Evolutionary conservation across 2,888 invertebrate species (phyloP).

Genomic region (Amitus sp.): DNA sequence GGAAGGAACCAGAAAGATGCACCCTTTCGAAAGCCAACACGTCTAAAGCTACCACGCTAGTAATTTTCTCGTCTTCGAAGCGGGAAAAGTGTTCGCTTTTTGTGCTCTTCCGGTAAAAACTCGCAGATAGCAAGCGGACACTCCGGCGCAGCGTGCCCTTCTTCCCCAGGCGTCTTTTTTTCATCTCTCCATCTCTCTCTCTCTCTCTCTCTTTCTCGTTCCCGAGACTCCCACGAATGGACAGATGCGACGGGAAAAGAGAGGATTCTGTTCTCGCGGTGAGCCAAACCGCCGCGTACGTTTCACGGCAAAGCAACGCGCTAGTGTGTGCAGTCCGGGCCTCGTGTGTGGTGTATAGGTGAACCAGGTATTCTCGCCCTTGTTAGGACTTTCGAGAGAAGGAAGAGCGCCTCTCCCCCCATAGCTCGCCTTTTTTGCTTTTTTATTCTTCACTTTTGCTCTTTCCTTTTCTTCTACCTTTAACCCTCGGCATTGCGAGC

Average conservation of each 20-base stretch:
- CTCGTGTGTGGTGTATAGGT: conserved; percentile 19
- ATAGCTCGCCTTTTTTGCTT: background rate
- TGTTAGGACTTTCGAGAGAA: conserved; percentile 26
- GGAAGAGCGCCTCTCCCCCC: conserved; percentile 16
- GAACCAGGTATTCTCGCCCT: conserved; percentile 38
- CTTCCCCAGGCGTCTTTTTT: no score
- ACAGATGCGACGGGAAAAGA: conserved; percentile 30
- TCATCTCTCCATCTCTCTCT: background rate
- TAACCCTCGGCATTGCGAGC: conserved; percentile 8
- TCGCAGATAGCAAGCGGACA: no score
- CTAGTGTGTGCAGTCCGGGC: background rate
- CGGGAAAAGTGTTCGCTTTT: no score
- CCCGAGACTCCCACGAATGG: conserved; percentile 24
- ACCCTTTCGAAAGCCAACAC: no score
- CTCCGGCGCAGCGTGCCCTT: no score
- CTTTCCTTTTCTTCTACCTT: conserved; percentile 16
- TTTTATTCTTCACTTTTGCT: conserved; percentile 8
- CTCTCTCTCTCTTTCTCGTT: conserved; percentile 1
- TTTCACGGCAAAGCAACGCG: no score
- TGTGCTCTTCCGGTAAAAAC: no score
- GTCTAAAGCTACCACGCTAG: no score
- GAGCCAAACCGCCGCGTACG: conserved; percentile 24
- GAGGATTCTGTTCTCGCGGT: conserved; percentile 32
- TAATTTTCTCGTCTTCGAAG: no score
- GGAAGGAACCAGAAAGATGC: no score